Evolutionary conservation across 2,797 vertebrate genomes (phyloP).

Genomic region (Natrix natrix): DNA sequence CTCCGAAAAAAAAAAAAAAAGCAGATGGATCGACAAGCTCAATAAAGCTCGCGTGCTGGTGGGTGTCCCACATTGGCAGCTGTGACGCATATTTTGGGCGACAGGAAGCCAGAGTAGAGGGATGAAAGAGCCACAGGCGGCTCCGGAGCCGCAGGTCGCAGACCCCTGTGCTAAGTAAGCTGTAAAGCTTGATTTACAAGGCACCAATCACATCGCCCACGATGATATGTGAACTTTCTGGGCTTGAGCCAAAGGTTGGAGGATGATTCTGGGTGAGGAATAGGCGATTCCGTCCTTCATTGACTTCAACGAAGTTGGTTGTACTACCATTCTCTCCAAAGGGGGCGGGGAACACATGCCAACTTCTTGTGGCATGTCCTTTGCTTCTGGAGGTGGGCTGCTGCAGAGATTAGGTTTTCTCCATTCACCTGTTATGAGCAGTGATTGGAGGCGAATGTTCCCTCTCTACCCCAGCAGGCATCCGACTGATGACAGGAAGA

Average conservation of each 20-base stretch:
- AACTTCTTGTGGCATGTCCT: no score
- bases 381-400: not conserved
- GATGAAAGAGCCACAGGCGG: no score
- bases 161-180: no score
- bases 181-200: not conserved
- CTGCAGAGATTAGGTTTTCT: not conserved
- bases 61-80: no score
- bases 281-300: not conserved
- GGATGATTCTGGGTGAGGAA: not conserved
- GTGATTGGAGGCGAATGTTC: not conserved
- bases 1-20: no score
- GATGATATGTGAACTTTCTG: not conserved
- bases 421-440: not conserved
- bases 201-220: not conserved
- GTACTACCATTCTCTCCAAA: not conserved
- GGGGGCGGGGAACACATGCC: not conserved
- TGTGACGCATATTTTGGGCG: no score
- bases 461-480: not conserved
- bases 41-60: no score
- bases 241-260: not conserved
- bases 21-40: no score
- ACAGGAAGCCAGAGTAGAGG: no score
- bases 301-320: no score
- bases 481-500: not conserved
- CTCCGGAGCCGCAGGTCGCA: no score